Evolutionary conservation across 1,140 invertebrate genomes (phyloP).

Genomic region (Tribolium madens): DNA sequence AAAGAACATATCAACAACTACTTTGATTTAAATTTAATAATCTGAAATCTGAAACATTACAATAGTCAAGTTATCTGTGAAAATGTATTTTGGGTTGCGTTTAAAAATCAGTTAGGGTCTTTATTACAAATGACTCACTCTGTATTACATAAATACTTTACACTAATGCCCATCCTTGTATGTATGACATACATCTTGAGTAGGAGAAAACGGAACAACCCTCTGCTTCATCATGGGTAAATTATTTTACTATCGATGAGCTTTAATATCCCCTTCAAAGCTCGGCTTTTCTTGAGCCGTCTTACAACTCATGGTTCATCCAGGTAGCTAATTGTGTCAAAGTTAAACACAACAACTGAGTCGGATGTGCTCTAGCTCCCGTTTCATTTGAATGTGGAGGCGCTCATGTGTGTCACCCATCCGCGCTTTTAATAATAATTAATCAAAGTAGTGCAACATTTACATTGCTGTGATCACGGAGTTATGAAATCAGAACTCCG

Average conservation of each 20-base stretch:
- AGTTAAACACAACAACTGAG: constrained; percentile 22
- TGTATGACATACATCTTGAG: too few species aligned
- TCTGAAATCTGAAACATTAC: too few species aligned
- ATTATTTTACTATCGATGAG: neutral
- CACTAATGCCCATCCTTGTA: too few species aligned
- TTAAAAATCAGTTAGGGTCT: too few species aligned
- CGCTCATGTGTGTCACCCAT: constrained; percentile 30
- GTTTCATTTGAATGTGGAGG: constrained; percentile 38
- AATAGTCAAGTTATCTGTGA: too few species aligned
- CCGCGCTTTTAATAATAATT: constrained; percentile 41
- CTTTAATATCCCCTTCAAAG: neutral
- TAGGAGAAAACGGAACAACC: too few species aligned
- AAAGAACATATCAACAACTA: too few species aligned
- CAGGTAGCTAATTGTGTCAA: constrained; percentile 44
- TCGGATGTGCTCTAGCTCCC: constrained; percentile 7
- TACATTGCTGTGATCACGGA: constrained; percentile 30
- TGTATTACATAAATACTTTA: too few species aligned
- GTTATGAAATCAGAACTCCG: constrained; percentile 25
- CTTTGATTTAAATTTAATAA: too few species aligned
- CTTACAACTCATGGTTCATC: constrained; percentile 13
- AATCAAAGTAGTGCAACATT: constrained; percentile 44
- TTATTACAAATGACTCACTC: too few species aligned
- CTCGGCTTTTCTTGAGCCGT: constrained; percentile 9
- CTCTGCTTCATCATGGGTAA: too few species aligned
- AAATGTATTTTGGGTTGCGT: too few species aligned